phyloP scores from a whole-genome alignment of 2,113 vertebrate genomes.

The Bothrops jararaca region DNA sequence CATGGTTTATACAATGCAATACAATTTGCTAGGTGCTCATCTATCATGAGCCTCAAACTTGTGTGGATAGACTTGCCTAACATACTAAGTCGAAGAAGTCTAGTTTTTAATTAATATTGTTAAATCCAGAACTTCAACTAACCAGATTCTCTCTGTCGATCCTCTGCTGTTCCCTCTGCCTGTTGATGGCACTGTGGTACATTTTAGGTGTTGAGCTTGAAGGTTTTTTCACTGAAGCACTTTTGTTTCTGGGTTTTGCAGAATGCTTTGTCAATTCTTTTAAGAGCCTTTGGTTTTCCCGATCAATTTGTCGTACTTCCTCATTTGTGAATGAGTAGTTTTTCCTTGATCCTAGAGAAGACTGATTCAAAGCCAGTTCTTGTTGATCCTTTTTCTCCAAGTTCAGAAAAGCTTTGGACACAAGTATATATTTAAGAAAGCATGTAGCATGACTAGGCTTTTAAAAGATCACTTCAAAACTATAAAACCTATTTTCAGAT shows the following conservation, averaged over 20 bases:
- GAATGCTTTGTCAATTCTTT: conserved; percentile 78
- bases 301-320: conserved; percentile 85
- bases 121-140: conserved; percentile 54
- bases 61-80: not conserved
- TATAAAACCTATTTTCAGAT: not conserved
- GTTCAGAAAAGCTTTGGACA: conserved; percentile 75
- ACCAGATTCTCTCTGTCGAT: conserved; percentile 94
- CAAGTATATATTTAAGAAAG: not conserved
- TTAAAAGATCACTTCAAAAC: not conserved
- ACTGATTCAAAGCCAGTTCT: conserved; percentile 63
- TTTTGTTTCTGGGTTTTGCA: conserved; percentile 62
- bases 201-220: conserved; percentile 53
- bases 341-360: conserved; percentile 70
- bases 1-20: not conserved
- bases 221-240: conserved; percentile 52
- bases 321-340: conserved; percentile 89
- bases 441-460: not conserved
- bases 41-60: not conserved
- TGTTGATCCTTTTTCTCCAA: conserved; percentile 73
- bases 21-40: not conserved
- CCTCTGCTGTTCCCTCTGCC: conserved; percentile 86
- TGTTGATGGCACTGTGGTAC: conserved; percentile 85
- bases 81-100: not conserved
- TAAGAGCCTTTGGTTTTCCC: conserved; percentile 88
- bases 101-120: not conserved